Evolutionary conservation across 1,140 invertebrate genomes (phyloP).

Genomic region (Chrysopa pallens): DNA sequence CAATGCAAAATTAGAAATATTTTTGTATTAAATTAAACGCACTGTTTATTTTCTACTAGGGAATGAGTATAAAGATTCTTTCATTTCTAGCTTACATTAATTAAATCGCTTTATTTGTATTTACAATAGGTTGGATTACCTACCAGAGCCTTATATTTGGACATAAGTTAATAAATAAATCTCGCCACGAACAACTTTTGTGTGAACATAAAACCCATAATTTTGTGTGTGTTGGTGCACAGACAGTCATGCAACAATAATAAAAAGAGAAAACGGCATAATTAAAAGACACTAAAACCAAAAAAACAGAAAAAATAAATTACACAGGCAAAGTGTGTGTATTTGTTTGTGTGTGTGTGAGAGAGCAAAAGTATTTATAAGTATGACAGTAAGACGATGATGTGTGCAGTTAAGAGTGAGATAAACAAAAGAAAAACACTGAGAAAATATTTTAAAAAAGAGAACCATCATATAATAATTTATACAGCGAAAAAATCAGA

Average conservation of each 20-base stretch:
- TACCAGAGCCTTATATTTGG: constrained; percentile 39
- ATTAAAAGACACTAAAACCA: constrained; percentile 8
- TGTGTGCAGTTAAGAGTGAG: not conserved
- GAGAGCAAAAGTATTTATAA: not conserved
- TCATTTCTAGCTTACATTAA: too few relatives aligned
- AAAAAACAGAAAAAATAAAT: constrained; percentile 3
- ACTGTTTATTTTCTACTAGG: too few relatives aligned
- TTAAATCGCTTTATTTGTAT: too few relatives aligned
- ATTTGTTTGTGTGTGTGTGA: not conserved
- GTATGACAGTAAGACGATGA: not conserved
- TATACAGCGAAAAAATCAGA: too few relatives aligned
- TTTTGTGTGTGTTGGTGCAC: constrained; percentile 10
- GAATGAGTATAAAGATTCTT: too few relatives aligned
- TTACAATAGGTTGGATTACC: constrained; percentile 10
- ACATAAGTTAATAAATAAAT: constrained; percentile 27
- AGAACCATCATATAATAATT: too few relatives aligned
- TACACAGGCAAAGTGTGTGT: not conserved
- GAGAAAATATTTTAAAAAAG: too few relatives aligned
- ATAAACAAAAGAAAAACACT: too few relatives aligned
- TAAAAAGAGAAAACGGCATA: constrained; percentile 14
- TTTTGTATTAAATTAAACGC: too few relatives aligned
- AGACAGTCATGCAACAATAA: constrained; percentile 21
- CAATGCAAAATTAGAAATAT: too few relatives aligned
- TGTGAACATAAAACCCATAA: too few relatives aligned
- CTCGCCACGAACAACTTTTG: too few relatives aligned